These are phyloP conservation scores for Pyrrhosoma nymphula DNA, from an alignment of 2,888 invertebrate genomes.

Conservation along the genomic window DNA sequence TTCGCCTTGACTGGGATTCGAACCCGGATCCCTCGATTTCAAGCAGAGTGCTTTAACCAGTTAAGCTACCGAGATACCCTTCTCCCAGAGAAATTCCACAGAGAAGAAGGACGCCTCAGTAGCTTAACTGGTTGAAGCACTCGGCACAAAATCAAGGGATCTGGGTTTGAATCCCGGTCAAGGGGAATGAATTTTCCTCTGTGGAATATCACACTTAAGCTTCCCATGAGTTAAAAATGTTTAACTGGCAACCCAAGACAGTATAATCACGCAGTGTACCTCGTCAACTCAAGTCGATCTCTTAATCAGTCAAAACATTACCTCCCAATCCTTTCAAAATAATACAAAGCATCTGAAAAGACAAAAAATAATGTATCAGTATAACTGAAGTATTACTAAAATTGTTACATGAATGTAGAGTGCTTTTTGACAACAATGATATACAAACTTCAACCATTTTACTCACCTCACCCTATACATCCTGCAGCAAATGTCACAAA, in stretches of 20 bases:
- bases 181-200: no score
- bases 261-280: neutral
- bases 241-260: slow-evolving; percentile 49
- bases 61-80: no score
- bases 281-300: neutral
- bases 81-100: no score
- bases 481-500: slow-evolving; percentile 85
- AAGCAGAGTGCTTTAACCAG: no score
- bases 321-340: neutral
- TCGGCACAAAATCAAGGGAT: no score
- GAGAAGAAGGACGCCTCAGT: no score
- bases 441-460: neutral
- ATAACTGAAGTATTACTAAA: neutral
- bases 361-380: slow-evolving; percentile 13
- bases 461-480: slow-evolving; percentile 88
- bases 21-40: no score
- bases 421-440: neutral
- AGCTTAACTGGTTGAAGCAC: no score
- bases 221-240: slow-evolving; percentile 55
- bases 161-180: no score
- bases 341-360: slow-evolving; percentile 50
- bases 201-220: slow-evolving; percentile 54
- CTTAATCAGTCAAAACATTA: neutral
- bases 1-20: no score
- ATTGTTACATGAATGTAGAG: neutral